Percentiles rank a stretch among this genome's conserved stretches.
phyloP scores from a whole-genome alignment of 2,888 invertebrate genomes.

The Pristionchus entomophagus region DNA sequence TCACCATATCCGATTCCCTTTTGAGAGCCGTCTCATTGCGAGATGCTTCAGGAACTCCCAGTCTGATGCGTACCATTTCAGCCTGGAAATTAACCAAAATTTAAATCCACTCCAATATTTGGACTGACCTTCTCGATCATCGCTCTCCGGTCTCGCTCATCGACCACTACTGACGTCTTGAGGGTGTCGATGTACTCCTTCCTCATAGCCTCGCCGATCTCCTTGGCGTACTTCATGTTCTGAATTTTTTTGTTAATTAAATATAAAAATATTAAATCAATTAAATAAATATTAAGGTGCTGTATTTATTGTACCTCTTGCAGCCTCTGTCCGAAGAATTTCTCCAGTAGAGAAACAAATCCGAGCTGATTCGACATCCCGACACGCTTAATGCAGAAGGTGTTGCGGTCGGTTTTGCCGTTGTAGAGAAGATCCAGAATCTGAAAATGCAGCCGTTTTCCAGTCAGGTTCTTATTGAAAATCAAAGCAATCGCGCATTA shows the following conservation, averaged over 20 bases:
- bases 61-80: neutral
- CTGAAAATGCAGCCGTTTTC: neutral
- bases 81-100: neutral
- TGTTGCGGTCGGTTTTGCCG: neutral
- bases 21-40: neutral
- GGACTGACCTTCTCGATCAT: slow-evolving; percentile 17
- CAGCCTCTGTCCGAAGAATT: neutral
- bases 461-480: neutral
- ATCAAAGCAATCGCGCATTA: no score
- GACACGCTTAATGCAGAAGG: slow-evolving; percentile 5
- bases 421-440: slow-evolving; percentile 28
- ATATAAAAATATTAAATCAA: no score
- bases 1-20: neutral
- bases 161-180: neutral
- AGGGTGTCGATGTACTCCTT: neutral
- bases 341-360: neutral
- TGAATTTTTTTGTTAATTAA: no score
- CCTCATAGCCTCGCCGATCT: neutral
- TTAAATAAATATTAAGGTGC: no score
- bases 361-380: slow-evolving; percentile 12
- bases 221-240: slow-evolving; percentile 10
- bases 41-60: slow-evolving; percentile 1
- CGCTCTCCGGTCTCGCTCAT: neutral
- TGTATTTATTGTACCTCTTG: neutral
- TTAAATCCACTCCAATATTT: neutral